Evolutionary conservation across 2,113 vertebrate species (phyloP), one percentile per base, ranked within the genome.

Genomic region (Dasyprocta punctata): DNA sequence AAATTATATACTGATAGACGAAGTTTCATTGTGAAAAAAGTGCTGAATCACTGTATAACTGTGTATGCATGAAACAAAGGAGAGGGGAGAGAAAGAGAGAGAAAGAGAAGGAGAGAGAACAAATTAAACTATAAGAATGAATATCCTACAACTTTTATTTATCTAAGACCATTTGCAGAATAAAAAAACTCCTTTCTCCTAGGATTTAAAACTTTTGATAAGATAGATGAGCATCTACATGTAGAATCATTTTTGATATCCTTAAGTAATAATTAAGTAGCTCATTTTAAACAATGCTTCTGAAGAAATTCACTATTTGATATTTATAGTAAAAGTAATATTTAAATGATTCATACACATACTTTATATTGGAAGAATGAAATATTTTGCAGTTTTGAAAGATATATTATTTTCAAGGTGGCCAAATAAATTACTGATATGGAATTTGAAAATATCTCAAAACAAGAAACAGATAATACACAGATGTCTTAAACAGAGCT

Each of bases 71-170:
- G 56, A 16, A 16, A 17, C 10, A 24, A 83, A 61, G 28, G 28
- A 28, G 7, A 10, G 5, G 30, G 9, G 17, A 17, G 2, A 0
- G 12, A 54, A 11, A 54, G 17, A 17, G 2, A 0, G 12, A 54
- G 52, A 54, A 13, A 85, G 13, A 22, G 10, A 0, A 49, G 9
- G 3, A 56, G 12, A 20, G 4, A 52, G 22, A 14, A 52, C 4
- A 81, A 81, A 67, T 47, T 58, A 73, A 80, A 4, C 20, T 1
- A 36, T 17, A 38, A 14, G 1, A 49, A 36, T 75, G 0, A 5
- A 24, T 9, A 49, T 49, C 26, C 86, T 26, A 65, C 75, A 49
- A 82, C 14, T 20, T 10, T 63, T 24, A 54, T 63, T 87, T 65
- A 36, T 41, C 10, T 60, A 1, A 63, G 44, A 82, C 83, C 65